Evolutionary conservation across 1,140 invertebrate genomes (phyloP).

Genomic region (Zophobas atratus): DNA sequence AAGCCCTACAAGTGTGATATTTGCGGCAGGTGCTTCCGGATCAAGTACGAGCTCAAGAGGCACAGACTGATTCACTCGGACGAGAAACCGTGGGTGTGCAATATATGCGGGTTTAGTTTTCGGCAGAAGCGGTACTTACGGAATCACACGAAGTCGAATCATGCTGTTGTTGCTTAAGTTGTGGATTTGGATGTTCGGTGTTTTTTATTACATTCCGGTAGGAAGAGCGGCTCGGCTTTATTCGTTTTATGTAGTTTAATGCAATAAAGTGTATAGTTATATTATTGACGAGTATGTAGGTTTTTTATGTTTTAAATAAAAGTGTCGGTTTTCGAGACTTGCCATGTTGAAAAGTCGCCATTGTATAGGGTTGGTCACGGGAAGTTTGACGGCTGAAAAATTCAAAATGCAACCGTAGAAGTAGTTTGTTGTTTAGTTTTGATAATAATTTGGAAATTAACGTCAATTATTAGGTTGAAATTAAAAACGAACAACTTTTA

Average conservation of each 20-base stretch:
- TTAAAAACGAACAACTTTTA: too few species aligned
- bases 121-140: slow-evolving; percentile 70
- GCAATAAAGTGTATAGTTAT: neutral
- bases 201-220: slow-evolving; percentile 8
- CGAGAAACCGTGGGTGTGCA: slow-evolving; percentile 70
- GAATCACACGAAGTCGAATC: slow-evolving; percentile 69
- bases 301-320: neutral
- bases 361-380: too few species aligned
- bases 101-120: slow-evolving; percentile 67
- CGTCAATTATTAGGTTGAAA: too few species aligned
- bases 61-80: slow-evolving; percentile 71
- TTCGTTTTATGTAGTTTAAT: neutral
- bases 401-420: too few species aligned
- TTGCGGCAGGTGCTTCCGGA: slow-evolving; percentile 70
- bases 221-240: neutral
- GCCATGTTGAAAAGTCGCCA: too few species aligned
- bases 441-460: too few species aligned
- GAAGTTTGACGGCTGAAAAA: too few species aligned
- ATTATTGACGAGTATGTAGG: neutral
- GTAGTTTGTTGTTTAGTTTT: too few species aligned
- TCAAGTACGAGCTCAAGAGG: slow-evolving; percentile 72
- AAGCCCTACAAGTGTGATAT: slow-evolving; percentile 76
- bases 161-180: slow-evolving; percentile 51
- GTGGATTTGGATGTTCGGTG: neutral
- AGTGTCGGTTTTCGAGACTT: too few species aligned